Percentiles rank a stretch among this genome's conserved stretches.
Conservation (phyloP, 2,888 invertebrate genomes). For the Blomia tropicalis region DNA sequence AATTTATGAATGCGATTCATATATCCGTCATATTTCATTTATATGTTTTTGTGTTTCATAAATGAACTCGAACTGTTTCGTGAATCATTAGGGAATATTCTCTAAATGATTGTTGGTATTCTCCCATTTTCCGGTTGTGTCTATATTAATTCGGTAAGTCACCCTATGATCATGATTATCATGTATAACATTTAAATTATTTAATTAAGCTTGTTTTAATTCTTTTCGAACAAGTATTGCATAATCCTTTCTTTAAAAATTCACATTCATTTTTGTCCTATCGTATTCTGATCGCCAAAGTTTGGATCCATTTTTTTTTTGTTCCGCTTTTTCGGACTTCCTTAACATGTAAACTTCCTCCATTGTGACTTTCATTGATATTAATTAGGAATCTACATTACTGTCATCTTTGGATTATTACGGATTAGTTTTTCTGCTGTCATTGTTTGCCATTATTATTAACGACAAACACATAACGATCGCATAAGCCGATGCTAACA, state of each 20-base stretch:
- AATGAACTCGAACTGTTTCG: too few species aligned
- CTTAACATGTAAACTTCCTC: neutral
- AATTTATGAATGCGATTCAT: too few species aligned
- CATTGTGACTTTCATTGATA: neutral
- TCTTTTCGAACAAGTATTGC: neutral
- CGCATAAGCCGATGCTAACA: neutral
- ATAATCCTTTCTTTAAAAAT: too few species aligned
- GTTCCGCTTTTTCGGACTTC: too few species aligned
- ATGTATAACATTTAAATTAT: neutral
- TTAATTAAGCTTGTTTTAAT: neutral
- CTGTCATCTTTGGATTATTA: conserved; percentile 10
- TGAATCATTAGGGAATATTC: too few species aligned
- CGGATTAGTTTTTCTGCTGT: neutral
- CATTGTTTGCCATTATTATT: neutral
- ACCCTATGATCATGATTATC: too few species aligned
- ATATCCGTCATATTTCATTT: too few species aligned
- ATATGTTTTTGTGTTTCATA: too few species aligned
- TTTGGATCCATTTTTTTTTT: neutral
- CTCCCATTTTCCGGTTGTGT: too few species aligned
- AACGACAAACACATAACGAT: neutral
- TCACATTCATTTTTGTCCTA: too few species aligned
- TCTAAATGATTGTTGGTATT: too few species aligned
- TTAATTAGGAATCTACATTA: conserved; percentile 14
- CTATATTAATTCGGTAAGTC: too few species aligned
- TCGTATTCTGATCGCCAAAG: neutral